Percentiles rank a stretch among this genome's conserved stretches.
These are phyloP conservation scores for Dipodomys ordii DNA, from an alignment of 2,113 vertebrate species.

Conservation along the genomic window DNA sequence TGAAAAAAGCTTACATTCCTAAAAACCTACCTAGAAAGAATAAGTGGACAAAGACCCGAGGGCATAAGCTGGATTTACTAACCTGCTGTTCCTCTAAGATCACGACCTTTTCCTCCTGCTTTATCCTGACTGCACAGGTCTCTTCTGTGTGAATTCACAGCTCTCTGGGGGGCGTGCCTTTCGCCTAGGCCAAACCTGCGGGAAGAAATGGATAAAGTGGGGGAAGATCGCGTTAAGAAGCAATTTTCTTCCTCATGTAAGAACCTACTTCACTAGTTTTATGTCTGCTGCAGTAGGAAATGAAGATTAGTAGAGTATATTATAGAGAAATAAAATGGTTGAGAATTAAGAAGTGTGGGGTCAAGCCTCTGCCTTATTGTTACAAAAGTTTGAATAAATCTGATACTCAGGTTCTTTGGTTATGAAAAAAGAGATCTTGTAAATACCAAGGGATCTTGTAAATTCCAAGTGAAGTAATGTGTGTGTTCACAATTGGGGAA, in stretches of 20 bases:
- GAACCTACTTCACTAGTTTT: not conserved
- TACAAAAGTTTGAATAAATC: not conserved
- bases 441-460: too few species aligned
- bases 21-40: slow-evolving; percentile 11
- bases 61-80: not conserved
- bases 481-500: not conserved
- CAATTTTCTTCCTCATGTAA: not conserved
- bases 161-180: too few species aligned
- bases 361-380: not conserved
- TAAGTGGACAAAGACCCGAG: not conserved
- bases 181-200: too few species aligned
- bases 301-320: not conserved
- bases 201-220: too few species aligned
- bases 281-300: not conserved
- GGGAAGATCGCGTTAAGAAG: not conserved
- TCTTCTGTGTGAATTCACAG: not conserved
- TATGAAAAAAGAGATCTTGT: not conserved
- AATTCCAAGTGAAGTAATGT: not conserved
- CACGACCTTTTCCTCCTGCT: not conserved
- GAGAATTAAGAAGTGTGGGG: not conserved
- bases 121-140: not conserved
- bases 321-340: not conserved
- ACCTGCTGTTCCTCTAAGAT: not conserved
- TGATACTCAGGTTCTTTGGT: not conserved
- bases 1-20: slow-evolving; percentile 15